Evolutionary conservation across 1,140 invertebrate genomes (phyloP).

Genomic region (Apis mellifera): DNA sequence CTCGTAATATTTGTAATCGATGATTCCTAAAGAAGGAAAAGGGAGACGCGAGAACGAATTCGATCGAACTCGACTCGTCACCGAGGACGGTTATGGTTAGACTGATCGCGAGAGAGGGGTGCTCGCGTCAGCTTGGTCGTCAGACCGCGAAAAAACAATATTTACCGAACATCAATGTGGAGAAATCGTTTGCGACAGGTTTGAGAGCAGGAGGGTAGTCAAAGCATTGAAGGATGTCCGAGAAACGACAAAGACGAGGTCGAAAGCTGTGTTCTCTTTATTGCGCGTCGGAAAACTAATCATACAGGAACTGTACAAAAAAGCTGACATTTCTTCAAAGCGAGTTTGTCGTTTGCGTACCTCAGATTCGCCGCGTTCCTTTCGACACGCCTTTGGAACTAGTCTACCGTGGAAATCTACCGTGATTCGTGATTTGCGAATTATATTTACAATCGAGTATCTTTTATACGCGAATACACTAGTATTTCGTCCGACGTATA

Average conservation of each 20-base stretch:
- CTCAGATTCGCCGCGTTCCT: background rate
- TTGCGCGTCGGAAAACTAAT: constrained; percentile 57
- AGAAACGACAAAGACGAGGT: constrained; percentile 18
- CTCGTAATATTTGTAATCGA: background rate
- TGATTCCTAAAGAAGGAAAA: background rate
- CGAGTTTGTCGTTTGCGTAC: background rate
- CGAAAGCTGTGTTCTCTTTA: constrained; percentile 59
- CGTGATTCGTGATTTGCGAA: background rate
- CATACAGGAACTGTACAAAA: constrained; percentile 66
- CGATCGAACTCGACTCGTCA: background rate
- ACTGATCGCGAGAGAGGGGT: background rate
- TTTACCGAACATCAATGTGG: constrained; percentile 46
- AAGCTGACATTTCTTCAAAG: constrained; percentile 1
- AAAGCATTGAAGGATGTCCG: background rate
- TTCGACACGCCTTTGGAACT: background rate
- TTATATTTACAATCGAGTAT: constrained; percentile 56
- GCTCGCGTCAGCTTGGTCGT: constrained; percentile 42
- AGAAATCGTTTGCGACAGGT: constrained; percentile 9
- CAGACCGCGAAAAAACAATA: constrained; percentile 59
- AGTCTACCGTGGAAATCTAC: background rate
- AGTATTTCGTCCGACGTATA: background rate
- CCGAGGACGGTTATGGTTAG: no score
- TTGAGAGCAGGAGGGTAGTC: background rate
- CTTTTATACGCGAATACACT: background rate
- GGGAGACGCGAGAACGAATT: background rate